Percentiles rank a stretch among this genome's conserved stretches.
Evolutionary conservation across 2,888 invertebrate genomes (phyloP).

Genomic region (Ophioninae sp.): DNA sequence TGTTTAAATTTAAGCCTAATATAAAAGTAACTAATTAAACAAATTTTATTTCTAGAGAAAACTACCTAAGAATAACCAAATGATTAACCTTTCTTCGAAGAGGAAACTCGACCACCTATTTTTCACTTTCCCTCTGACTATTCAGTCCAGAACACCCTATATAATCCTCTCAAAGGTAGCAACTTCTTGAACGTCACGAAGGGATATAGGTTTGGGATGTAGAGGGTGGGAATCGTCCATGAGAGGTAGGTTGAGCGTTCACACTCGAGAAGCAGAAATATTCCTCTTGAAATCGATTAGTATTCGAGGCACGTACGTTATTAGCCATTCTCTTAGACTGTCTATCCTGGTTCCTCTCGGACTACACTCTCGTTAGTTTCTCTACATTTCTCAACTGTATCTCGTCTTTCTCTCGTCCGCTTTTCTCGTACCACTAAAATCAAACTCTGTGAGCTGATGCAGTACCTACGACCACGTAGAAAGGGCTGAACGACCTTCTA

Average conservation of each 20-base stretch:
- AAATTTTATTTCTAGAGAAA: too few relatives aligned
- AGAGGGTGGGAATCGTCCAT: not conserved
- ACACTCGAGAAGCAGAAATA: constrained; percentile 63
- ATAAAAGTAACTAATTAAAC: too few relatives aligned
- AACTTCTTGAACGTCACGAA: constrained; percentile 42
- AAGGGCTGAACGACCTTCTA: constrained; percentile 56
- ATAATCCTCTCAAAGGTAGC: constrained; percentile 39
- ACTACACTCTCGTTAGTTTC: constrained; percentile 17
- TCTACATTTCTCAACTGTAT: constrained; percentile 1
- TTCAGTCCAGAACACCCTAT: not conserved
- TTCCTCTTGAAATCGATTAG: constrained; percentile 73
- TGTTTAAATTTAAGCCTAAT: too few relatives aligned
- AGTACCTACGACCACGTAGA: constrained; percentile 43
- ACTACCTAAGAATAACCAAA: too few relatives aligned
- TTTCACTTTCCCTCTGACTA: too few relatives aligned
- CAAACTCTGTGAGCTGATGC: constrained; percentile 65
- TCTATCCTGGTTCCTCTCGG: constrained; percentile 27
- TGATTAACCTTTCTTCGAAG: too few relatives aligned
- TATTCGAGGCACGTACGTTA: constrained; percentile 78
- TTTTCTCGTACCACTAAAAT: constrained; percentile 69
- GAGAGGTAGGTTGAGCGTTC: constrained; percentile 33
- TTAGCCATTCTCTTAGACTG: constrained; percentile 73
- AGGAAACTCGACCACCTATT: too few relatives aligned
- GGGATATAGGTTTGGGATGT: constrained; percentile 10
- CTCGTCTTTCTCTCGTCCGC: constrained; percentile 38